Evolutionary conservation across 2,888 invertebrate genomes (phyloP), one percentile per base, ranked within the genome.

Genomic region (Tupiocoris notatus): DNA sequence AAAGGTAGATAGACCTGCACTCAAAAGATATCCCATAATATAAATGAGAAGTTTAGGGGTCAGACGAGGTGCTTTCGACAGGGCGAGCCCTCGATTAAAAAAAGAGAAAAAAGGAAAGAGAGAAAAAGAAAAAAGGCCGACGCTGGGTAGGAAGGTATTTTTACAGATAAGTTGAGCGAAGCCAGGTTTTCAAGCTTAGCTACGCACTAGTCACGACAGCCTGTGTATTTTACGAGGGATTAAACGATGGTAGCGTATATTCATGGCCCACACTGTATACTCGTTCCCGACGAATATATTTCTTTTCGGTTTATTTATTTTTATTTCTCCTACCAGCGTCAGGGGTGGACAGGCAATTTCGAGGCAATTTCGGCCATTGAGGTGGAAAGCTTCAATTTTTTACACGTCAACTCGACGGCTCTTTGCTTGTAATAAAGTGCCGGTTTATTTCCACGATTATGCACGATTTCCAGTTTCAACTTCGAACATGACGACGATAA

Each of bases 171-270:
- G 61, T 23, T 70, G 57, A 67, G 23, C 57, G 67, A 57, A 23
- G 23, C 24, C 20, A 70, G 59, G 58, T 57, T 59, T 63, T 21
- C 21, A 21, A 21, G 59, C 73, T 73, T 39, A 73, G 62, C 62
- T 39, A 12, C 39, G 39, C 39, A 39, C n/a, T n/a, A n/a, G 39
- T 12, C 39, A 7, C 6, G 39, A 18, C 61, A 20, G 18, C 20
- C 62, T 3, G 3, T 22, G 73, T 73, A 73, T 73, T 73, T 73
- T 73, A 73, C 73, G 73, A 73, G 18, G 73, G 70, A 73, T 73
- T 73, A 73, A 73, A 73, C 18, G 58, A 58, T 63, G 73, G 73
- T 62, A 62, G 63, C 54, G 7, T 21, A 39, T 39, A 39, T 39
- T 39, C 39, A 39, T 12, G 39, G 39, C 39, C 39, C 12, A 39